Base-by-base conservation (phyloP, 2,888 invertebrate genomes). In the Drosophila colorata region DNA sequence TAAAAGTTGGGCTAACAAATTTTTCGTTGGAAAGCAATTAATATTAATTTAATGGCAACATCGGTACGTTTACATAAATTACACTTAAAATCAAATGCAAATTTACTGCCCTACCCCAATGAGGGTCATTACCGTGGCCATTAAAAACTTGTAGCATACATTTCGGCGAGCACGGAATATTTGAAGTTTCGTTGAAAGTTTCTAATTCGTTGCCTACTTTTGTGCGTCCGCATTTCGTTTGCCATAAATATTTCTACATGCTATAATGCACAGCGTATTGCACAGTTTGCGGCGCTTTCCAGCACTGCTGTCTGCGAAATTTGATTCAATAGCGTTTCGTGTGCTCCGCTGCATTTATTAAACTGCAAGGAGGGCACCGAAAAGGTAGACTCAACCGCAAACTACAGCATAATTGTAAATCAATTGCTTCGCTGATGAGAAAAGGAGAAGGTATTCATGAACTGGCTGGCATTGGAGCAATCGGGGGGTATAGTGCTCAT, bases 31-130 rank as follows among this genome's bases (percentile, higher is more conserved):
- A 23, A 49, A 16, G 14, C 28, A 37, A 28, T 61, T 49, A n/a
- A 49, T 43, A 37, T 8, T 28, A n/a, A 61, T 31, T 61, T 13
- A 59, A 55, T 20, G 14, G 13, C 44, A 61, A 56, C 48, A 52
- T 5, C n/a, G 7, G 38, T 59, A 47, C 23, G 35, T 70, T 69
- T 66, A 18, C 69, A 70, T 75, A 66, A 58, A 52, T 63, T 31
- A 35, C 28, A 46, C 44, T 18, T 41, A n/a, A 55, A 67, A 52
- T 57, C 18, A 47, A 38, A 47, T 25, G 16, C 20, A 33, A 48
- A 48, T 52, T 40, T 53, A 43, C 59, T 18, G 56, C 35, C 53
- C 33, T 35, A 40, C 31, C 18, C 31, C 55, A 67, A 31, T 20
- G 40, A 23, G 57, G 60, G 51, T 65, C 51, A 59, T 44, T 52